Percentiles rank a stretch among this genome's conserved stretches.
These are phyloP conservation scores for Megathymus violae DNA, from an alignment of 1,140 invertebrate species.

Conservation along the genomic window DNA sequence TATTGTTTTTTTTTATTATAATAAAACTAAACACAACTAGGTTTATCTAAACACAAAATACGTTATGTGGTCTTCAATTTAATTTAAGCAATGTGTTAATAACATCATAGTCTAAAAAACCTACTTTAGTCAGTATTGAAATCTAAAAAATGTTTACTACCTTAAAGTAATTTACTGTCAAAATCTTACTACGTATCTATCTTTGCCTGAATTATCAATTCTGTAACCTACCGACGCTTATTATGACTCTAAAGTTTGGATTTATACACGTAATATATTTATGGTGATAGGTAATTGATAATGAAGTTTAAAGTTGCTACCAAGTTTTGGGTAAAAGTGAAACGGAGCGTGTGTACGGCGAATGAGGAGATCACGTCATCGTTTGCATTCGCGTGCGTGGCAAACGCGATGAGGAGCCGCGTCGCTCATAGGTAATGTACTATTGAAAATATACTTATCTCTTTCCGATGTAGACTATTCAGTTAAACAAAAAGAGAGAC, in stretches of 20 bases:
- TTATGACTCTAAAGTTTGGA: conserved; percentile 1
- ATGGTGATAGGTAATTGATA: conserved; percentile 29
- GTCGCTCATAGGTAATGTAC: conserved; percentile 44
- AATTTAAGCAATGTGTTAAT: too few species aligned
- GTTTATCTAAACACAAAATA: too few species aligned
- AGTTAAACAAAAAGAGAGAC: not conserved
- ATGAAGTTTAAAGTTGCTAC: conserved; percentile 44
- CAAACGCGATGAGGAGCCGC: conserved; percentile 56
- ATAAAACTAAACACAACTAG: too few species aligned
- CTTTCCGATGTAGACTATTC: conserved; percentile 31
- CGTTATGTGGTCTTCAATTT: too few species aligned
- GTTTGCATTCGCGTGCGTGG: conserved; percentile 72
- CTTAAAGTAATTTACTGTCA: too few species aligned
- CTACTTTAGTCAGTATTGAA: too few species aligned
- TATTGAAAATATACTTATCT: conserved; percentile 48
- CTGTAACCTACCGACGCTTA: not conserved
- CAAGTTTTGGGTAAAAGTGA: conserved; percentile 66
- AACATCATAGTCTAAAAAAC: too few species aligned
- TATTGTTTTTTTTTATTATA: too few species aligned
- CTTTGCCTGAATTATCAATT: not conserved
- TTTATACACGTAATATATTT: conserved; percentile 9
- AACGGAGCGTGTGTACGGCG: conserved; percentile 52
- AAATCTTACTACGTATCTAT: too few species aligned
- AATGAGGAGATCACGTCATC: conserved; percentile 65
- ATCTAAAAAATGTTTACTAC: too few species aligned